A percentile compares a stretch with the other conserved stretches of the same genome.
phyloP scores from a whole-genome alignment of 2,113 vertebrate species.

The Verasper variegatus region DNA sequence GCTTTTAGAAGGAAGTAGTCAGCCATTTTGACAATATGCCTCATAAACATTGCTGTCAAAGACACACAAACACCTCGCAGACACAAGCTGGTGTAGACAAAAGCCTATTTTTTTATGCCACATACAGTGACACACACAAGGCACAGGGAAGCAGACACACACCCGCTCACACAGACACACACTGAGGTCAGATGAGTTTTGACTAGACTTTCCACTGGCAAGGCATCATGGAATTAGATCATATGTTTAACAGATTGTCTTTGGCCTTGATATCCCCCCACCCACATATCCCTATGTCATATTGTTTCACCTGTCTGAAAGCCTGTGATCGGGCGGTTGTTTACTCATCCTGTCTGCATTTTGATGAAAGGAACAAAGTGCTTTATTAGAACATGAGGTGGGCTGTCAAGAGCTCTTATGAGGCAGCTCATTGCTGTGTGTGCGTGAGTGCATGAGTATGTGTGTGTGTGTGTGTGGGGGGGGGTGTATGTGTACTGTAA shows the following conservation, averaged over 20 bases:
- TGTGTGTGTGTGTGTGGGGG: too few relatives aligned
- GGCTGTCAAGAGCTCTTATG: neutral
- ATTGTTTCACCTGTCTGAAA: neutral
- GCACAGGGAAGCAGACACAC: slow-evolving; percentile 3
- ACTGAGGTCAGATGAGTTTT: too few relatives aligned
- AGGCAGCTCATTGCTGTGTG: neutral
- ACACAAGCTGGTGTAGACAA: neutral
- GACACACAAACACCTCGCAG: slow-evolving; percentile 7
- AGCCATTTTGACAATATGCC: slow-evolving; percentile 10
- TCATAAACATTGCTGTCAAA: neutral
- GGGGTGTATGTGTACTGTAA: neutral
- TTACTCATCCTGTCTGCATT: slow-evolving; percentile 3
- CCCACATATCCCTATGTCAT: neutral
- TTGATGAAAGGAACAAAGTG: neutral
- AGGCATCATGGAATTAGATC: neutral
- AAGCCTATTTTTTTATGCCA: neutral
- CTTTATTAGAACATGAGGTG: neutral
- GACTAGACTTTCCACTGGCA: neutral
- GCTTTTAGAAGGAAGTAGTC: slow-evolving; percentile 8
- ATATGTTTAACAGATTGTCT: slow-evolving; percentile 26
- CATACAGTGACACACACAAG: slow-evolving; percentile 1
- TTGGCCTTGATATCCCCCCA: neutral
- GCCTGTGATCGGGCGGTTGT: neutral
- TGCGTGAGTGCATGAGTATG: neutral
- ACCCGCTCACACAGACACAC: neutral